phyloP scores from a whole-genome alignment of 2,113 vertebrate species.

The Vicugna pacos region DNA sequence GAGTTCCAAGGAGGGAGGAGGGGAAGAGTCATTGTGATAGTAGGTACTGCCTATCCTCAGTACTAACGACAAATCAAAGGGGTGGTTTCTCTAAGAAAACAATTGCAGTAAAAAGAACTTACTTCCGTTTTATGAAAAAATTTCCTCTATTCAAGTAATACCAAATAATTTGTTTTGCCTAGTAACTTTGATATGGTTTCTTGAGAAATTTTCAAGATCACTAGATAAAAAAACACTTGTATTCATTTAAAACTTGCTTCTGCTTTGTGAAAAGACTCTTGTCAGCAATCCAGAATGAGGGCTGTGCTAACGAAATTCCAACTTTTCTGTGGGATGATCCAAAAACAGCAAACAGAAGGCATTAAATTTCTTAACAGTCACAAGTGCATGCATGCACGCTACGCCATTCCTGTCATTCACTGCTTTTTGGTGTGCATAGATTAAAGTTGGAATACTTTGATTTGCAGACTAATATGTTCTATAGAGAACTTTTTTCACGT shows the following conservation, averaged over 20 bases:
- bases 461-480: slow-evolving; percentile 35
- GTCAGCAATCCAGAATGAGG: slow-evolving; percentile 64
- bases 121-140: slow-evolving; percentile 55
- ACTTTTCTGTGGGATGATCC: slow-evolving; percentile 78
- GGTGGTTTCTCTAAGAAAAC: slow-evolving; percentile 65
- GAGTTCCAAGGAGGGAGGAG: neutral
- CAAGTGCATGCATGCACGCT: slow-evolving; percentile 61
- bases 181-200: slow-evolving; percentile 56
- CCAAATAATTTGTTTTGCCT: slow-evolving; percentile 52
- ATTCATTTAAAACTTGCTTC: slow-evolving; percentile 36
- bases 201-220: slow-evolving; percentile 67
- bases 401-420: slow-evolving; percentile 51
- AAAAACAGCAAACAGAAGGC: slow-evolving; percentile 75
- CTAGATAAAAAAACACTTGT: neutral
- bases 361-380: slow-evolving; percentile 63
- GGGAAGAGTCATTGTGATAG: neutral
- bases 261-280: slow-evolving; percentile 65
- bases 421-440: slow-evolving; percentile 21
- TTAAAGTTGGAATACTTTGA: slow-evolving; percentile 30
- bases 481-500: neutral
- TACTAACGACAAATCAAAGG: neutral
- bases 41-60: neutral
- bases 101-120: slow-evolving; percentile 21
- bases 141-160: slow-evolving; percentile 56
- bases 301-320: slow-evolving; percentile 75